These are phyloP conservation scores for Ceratotherium simum DNA, from an alignment of 2,113 vertebrate genomes.

Conservation along the genomic window DNA sequence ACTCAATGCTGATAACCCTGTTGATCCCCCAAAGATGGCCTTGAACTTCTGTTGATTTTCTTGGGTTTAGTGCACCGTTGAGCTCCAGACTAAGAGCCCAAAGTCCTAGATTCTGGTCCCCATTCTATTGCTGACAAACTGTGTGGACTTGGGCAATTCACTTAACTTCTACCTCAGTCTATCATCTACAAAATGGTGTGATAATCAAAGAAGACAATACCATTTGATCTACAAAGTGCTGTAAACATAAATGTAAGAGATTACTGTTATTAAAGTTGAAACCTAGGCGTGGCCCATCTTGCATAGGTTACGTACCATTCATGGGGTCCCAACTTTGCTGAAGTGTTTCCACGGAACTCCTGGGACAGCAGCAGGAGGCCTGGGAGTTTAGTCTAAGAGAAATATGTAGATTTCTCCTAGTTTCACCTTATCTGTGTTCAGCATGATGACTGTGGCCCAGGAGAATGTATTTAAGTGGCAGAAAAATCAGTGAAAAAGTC, in stretches of 20 bases:
- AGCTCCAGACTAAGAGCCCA: background rate
- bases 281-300: background rate
- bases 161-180: background rate
- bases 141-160: background rate
- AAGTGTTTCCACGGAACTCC: background rate
- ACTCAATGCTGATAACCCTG: background rate
- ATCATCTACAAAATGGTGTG: background rate
- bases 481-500: background rate
- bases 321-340: background rate
- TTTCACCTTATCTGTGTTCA: background rate
- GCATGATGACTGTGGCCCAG: background rate
- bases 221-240: background rate
- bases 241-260: background rate
- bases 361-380: background rate
- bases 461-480: background rate
- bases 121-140: background rate
- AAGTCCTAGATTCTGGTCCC: background rate
- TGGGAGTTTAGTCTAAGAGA: background rate
- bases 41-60: constrained; percentile 18
- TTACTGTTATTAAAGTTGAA: background rate
- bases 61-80: background rate
- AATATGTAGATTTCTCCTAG: background rate
- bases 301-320: background rate
- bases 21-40: background rate
- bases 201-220: background rate